Percentiles rank a stretch among this genome's conserved stretches.
These are phyloP conservation scores for Cyclargus thomasi DNA, from an alignment of 1,140 invertebrate species.

Conservation along the genomic window DNA sequence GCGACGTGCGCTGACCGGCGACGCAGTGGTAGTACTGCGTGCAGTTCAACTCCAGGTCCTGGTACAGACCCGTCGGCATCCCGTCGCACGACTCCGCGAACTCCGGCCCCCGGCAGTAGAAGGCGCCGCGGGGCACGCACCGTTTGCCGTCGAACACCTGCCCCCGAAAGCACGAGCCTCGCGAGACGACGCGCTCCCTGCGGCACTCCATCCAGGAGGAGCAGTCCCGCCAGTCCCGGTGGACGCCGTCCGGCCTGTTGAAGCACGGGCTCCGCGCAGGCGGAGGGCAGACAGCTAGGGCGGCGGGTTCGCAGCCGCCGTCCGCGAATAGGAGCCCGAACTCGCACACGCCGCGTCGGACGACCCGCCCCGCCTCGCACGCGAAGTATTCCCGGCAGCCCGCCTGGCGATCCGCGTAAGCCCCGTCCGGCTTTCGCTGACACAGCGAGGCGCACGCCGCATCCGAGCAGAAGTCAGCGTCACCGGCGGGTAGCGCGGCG, in stretches of 20 bases:
- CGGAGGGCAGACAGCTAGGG: slow-evolving; percentile 53
- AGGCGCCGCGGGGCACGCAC: slow-evolving; percentile 47
- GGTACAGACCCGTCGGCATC: slow-evolving; percentile 68
- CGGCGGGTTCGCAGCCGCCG: slow-evolving; percentile 57
- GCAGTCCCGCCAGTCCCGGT: slow-evolving; percentile 65
- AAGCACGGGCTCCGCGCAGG: slow-evolving; percentile 61
- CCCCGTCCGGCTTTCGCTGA: slow-evolving; percentile 70
- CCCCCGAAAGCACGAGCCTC: slow-evolving; percentile 46
- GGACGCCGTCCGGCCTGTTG: slow-evolving; percentile 54
- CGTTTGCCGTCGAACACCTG: slow-evolving; percentile 57
- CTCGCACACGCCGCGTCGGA: slow-evolving; percentile 71
- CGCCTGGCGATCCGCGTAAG: slow-evolving; percentile 75
- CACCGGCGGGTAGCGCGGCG: slow-evolving; percentile 51
- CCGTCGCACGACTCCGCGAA: slow-evolving; percentile 58
- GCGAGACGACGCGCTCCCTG: slow-evolving; percentile 50
- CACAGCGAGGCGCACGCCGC: slow-evolving; percentile 66
- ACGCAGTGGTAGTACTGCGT: slow-evolving; percentile 73
- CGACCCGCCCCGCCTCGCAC: slow-evolving; percentile 63
- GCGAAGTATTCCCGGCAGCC: slow-evolving; percentile 78
- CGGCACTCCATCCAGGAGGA: slow-evolving; percentile 59
- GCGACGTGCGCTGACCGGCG: slow-evolving; percentile 53
- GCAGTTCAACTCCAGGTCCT: slow-evolving; percentile 68
- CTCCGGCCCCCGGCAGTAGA: slow-evolving; percentile 64
- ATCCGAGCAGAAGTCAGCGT: slow-evolving; percentile 64
- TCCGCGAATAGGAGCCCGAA: slow-evolving; percentile 64